These are phyloP conservation scores for Herpailurus yagouaroundi DNA, from an alignment of 2,113 vertebrate species.

Conservation along the genomic window DNA sequence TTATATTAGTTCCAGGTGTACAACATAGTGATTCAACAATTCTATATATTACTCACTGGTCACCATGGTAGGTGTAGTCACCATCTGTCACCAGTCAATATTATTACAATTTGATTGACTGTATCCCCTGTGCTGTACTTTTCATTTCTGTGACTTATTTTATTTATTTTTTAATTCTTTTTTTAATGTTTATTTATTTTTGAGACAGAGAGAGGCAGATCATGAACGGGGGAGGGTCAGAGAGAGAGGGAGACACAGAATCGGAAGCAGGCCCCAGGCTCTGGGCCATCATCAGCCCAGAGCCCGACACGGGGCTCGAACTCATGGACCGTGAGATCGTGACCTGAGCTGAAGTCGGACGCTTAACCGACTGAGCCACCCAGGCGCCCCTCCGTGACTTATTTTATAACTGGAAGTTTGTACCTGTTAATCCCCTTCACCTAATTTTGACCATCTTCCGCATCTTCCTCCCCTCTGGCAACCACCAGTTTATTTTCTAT, in stretches of 20 bases:
- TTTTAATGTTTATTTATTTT: too few species aligned
- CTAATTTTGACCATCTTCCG: not conserved
- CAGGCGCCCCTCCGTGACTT: not conserved
- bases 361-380: too few species aligned
- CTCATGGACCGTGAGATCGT: too few species aligned
- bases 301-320: too few species aligned
- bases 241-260: too few species aligned
- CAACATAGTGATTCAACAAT: not conserved
- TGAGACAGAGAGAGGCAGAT: too few species aligned
- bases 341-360: too few species aligned
- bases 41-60: not conserved
- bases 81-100: not conserved
- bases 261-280: too few species aligned
- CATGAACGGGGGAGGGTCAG: too few species aligned
- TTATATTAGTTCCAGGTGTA: not conserved
- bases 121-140: not conserved
- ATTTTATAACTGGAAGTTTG: not conserved
- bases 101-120: not conserved
- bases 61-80: not conserved
- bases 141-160: not conserved
- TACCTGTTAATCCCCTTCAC: not conserved
- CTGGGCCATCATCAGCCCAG: too few species aligned
- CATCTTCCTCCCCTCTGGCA: not conserved
- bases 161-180: not conserved
- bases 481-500: not conserved